Evolutionary conservation across 2,888 invertebrate genomes (phyloP), one percentile per base, ranked within the genome.

Genomic region (Phaonia tiefii): DNA sequence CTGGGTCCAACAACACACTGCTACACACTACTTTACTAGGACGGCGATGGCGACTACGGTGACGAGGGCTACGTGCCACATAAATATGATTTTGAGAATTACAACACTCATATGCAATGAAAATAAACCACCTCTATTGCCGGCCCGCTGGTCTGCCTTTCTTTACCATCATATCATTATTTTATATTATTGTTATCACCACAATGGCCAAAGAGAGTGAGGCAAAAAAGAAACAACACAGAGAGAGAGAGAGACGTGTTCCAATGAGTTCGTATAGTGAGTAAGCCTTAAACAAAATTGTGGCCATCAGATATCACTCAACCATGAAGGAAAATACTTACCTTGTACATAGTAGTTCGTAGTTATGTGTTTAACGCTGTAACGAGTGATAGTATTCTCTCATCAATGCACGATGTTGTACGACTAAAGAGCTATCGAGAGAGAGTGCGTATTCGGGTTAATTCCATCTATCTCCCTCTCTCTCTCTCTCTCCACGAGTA

Each of bases 271-370:
- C 15, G 60, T 25, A n/a, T n/a, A n/a, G 60, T 26, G 60, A 72
- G 56, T 44, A 80, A 31, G n/a, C 31, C 31, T 5, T 31, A 31
- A n/a, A 74, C 72, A 63, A 80, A 76, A 76, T 69, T 42, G 31
- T 25, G 63, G 15, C 54, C 71, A 78, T 25, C 75, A 60, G 69
- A 75, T 75, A 75, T 78, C 75, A 81, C 81, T 78, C 78, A 81
- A 44, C 26, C 74, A 70, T 71, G 71, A 81, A 73, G 44, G 49
- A 54, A 25, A 73, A 51, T 60, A 37, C 74, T 31, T 31, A 31
- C 31, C 31, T 31, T 5, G 4, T 31, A 31, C 31, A 31, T 31
- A 31, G 31, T 31, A 31, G 31, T 8, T 31, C 3, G 31, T 5
- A 31, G 17, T 31, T 63, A 11, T 63, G 25, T 67, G 22, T 70